A percentile compares a stretch with the other conserved stretches of the same genome.
Conservation (phyloP, 2,797 vertebrate species). For the Glyptemys insculpta region DNA sequence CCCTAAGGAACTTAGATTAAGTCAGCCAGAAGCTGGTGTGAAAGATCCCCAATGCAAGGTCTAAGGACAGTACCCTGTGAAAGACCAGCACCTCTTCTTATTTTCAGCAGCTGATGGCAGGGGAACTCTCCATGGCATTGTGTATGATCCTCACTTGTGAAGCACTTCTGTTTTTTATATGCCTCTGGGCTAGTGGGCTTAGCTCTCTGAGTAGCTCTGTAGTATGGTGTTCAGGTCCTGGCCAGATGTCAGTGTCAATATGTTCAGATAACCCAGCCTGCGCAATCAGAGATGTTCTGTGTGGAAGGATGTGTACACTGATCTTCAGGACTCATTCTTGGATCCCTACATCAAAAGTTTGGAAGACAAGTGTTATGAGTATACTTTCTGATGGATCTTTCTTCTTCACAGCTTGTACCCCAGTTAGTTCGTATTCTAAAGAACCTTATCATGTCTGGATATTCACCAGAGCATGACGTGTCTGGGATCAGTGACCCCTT, state of each 20-base stretch:
- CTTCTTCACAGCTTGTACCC: constrained; percentile 93
- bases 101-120: neutral
- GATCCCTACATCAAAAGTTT: neutral
- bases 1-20: neutral
- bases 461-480: constrained; percentile 99
- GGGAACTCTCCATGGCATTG: neutral
- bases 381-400: constrained; percentile 50
- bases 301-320: neutral
- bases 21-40: neutral
- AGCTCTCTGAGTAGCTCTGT: neutral
- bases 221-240: neutral
- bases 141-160: neutral
- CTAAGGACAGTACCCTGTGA: neutral
- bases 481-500: constrained; percentile 99
- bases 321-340: constrained; percentile 32
- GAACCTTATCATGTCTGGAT: constrained; percentile 99
- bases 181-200: neutral
- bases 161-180: neutral
- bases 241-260: neutral
- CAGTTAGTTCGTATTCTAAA: constrained; percentile 99
- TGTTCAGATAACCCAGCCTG: neutral
- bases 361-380: neutral
- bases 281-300: neutral
- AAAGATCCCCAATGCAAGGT: rapidly evolving
- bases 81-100: neutral